Conservation (phyloP, 1,140 invertebrate species). For the Delia radicum region DNA sequence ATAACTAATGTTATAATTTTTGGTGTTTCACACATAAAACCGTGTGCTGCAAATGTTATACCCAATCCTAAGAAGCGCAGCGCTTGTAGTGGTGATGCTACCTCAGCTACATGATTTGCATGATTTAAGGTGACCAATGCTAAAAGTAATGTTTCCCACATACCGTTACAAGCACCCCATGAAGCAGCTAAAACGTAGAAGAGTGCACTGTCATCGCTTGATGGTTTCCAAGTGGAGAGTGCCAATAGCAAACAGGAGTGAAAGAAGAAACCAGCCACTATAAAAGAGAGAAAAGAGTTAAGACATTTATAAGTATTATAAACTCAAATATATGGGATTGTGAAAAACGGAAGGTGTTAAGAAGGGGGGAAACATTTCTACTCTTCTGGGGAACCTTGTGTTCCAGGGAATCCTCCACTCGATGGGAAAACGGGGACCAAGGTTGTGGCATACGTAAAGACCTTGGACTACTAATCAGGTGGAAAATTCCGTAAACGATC, state of each 20-base stretch:
- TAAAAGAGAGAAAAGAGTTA: neutral
- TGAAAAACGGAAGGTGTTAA: too few relatives aligned
- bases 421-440: too few relatives aligned
- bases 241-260: constrained; percentile 67
- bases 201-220: constrained; percentile 67
- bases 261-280: constrained; percentile 66
- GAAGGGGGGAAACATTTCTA: too few relatives aligned
- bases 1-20: constrained; percentile 53
- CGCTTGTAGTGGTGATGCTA: constrained; percentile 42
- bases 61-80: constrained; percentile 49
- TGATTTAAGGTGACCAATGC: constrained; percentile 52
- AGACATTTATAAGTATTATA: too few relatives aligned
- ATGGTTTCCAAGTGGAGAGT: constrained; percentile 66
- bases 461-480: too few relatives aligned
- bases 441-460: too few relatives aligned
- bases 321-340: too few relatives aligned
- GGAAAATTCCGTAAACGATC: too few relatives aligned
- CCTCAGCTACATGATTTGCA: constrained; percentile 39
- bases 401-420: too few relatives aligned
- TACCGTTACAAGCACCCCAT: constrained; percentile 73
- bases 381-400: too few relatives aligned
- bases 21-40: constrained; percentile 51
- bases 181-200: constrained; percentile 70
- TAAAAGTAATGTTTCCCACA: constrained; percentile 67
- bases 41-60: constrained; percentile 51